phyloP scores from a whole-genome alignment of 1,140 invertebrate genomes.

The Dinoponera quadriceps region DNA sequence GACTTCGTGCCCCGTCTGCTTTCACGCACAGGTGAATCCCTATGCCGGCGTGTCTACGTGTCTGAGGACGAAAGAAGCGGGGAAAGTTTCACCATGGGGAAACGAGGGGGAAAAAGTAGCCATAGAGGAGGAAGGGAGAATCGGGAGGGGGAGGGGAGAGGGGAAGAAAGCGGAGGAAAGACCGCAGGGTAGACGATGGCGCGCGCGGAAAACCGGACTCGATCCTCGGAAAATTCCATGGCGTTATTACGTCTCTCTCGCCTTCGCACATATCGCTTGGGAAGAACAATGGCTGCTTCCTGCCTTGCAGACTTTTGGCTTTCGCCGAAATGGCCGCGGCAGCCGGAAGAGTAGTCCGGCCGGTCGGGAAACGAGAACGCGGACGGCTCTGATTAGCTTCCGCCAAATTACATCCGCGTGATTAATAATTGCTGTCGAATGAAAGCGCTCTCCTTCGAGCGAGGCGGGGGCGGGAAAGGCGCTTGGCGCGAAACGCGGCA shows the following conservation, averaged over 20 bases:
- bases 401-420: constrained; percentile 8
- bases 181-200: constrained; percentile 16
- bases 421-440: constrained; percentile 56
- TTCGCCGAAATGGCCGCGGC: constrained; percentile 67
- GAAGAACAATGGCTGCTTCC: constrained; percentile 79
- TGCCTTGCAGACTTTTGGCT: constrained; percentile 69
- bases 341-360: background rate
- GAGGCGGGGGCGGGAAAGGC: too few species aligned
- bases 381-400: constrained; percentile 31
- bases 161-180: background rate
- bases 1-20: constrained; percentile 57
- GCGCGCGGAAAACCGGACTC: constrained; percentile 31
- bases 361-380: constrained; percentile 45
- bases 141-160: background rate
- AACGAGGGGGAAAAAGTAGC: constrained; percentile 11
- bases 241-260: constrained; percentile 73
- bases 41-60: constrained; percentile 32
- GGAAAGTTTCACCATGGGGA: constrained; percentile 36
- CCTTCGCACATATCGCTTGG: constrained; percentile 68
- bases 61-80: constrained; percentile 43
- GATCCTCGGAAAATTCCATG: constrained; percentile 71
- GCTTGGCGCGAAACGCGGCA: background rate
- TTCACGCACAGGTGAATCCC: constrained; percentile 56
- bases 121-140: background rate
- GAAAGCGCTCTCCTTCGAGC: background rate